Conservation (phyloP, 2,888 invertebrate species). For the Cheiracanthium punctorium region DNA sequence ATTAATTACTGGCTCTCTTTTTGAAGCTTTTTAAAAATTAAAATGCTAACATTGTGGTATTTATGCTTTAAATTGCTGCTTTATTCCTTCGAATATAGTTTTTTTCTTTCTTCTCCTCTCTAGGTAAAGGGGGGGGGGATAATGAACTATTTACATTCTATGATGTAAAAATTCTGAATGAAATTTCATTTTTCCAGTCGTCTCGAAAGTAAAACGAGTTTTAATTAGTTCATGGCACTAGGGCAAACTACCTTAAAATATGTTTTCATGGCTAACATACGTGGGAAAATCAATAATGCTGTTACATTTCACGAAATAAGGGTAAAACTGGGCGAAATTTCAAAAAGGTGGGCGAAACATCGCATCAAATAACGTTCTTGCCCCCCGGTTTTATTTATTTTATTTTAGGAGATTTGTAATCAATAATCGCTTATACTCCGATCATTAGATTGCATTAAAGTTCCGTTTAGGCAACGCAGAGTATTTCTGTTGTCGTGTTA, state of each 20-base stretch:
- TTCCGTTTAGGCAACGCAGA: not conserved
- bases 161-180: no score
- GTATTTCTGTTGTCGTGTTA: not conserved
- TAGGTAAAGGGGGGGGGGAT: no score
- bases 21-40: no score
- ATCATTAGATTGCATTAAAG: not conserved
- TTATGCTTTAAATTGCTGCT: no score
- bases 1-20: no score
- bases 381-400: not conserved
- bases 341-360: not conserved
- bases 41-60: no score
- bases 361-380: not conserved
- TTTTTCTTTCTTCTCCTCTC: no score
- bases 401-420: not conserved
- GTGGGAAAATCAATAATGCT: not conserved
- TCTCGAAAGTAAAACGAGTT: not conserved
- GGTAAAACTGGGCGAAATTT: not conserved
- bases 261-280: not conserved
- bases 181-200: no score
- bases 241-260: not conserved
- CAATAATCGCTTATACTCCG: not conserved
- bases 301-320: not conserved
- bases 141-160: no score
- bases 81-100: no score
- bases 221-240: not conserved